Evolutionary conservation across 2,888 invertebrate genomes (phyloP), one percentile per base, ranked within the genome.

Genomic region (Notodonta ziczac): DNA sequence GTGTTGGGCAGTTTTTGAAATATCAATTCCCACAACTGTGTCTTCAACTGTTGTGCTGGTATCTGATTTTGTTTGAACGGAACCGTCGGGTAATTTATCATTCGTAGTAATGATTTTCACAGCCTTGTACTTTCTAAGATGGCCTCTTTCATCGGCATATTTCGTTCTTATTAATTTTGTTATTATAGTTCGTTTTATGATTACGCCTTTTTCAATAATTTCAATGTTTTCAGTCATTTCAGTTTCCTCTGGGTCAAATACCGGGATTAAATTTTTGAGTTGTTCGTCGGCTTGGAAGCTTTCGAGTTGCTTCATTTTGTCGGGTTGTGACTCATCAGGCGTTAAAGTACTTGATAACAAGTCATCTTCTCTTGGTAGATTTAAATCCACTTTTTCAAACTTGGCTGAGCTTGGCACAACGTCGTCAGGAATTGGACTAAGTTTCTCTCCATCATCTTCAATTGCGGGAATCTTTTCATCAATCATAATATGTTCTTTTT

Each of bases 51-150:
- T 65, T 4, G 65, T 65, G 14, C 68, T 69, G 7, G 73, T 76
- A 32, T 69, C 65, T 39, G 69, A 60, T 35, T 66, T 64, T 2
- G 66, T 68, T 10, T 53, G 57, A 14, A 60, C 60, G 10, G 66
- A 67, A 5, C 70, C 76, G 60, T 75, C 67, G 9, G 75, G 74
- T 24, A 71, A 67, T 13, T 61, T 63, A 57, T 77, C 74, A 56
- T 24, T 56, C 5, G 44, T 56, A 7, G 24, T 44, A 7, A 56
- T 12, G 5, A 56, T 12, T 56, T 7, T 42, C 0, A 56, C 44
- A 44, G 12, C 44, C 42, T 56, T 56, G 16, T 44, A 56, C 24
- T 56, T 56, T 56, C 8, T 42, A 2, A 56, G 24, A 24, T 56
- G 56, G n/a, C 56, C 56, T 13, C 24, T 24, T 66, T 44, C 10